A percentile compares a stretch with the other conserved stretches of the same genome.
Evolutionary conservation across 1,140 invertebrate species (phyloP).

Genomic region (Ostrea edulis): DNA sequence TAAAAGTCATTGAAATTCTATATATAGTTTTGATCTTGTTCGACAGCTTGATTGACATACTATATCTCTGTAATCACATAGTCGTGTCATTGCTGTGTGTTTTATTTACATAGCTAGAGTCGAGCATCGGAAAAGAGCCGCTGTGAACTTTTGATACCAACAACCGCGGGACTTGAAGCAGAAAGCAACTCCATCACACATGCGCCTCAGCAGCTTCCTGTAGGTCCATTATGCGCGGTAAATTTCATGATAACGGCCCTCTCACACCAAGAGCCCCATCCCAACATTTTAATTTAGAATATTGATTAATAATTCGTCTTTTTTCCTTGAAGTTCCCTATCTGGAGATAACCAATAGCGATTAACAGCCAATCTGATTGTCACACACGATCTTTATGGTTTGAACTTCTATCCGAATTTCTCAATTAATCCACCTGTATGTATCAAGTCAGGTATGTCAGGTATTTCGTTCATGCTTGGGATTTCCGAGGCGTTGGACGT

Average conservation of each 20-base stretch:
- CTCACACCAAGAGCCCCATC: not conserved
- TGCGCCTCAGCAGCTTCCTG: constrained; percentile 22
- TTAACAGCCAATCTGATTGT: constrained; percentile 21
- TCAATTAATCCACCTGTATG: constrained; percentile 28
- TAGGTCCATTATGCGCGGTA: constrained; percentile 9
- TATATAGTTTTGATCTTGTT: constrained; percentile 38
- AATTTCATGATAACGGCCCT: constrained; percentile 21
- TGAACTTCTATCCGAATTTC: constrained; percentile 38
- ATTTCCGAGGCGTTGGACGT: constrained; percentile 4
- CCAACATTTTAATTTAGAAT: constrained; percentile 4
- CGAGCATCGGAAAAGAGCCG: constrained; percentile 14
- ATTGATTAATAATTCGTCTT: not conserved
- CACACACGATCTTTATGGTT: constrained; percentile 32
- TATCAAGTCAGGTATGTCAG: constrained; percentile 5
- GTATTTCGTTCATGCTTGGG: constrained; percentile 17
- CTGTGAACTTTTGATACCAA: constrained; percentile 34
- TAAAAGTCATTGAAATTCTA: constrained; percentile 32
- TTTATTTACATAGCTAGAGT: constrained; percentile 33
- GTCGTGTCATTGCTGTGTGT: constrained; percentile 33
- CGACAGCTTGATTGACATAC: constrained; percentile 34
- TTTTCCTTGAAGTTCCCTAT: constrained; percentile 32
- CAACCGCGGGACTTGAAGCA: not conserved
- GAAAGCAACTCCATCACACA: constrained; percentile 5
- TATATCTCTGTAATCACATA: constrained; percentile 34
- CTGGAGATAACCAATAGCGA: constrained; percentile 13